Evolutionary conservation across 2,888 invertebrate genomes (phyloP).

Genomic region (Pterostichus madidus): DNA sequence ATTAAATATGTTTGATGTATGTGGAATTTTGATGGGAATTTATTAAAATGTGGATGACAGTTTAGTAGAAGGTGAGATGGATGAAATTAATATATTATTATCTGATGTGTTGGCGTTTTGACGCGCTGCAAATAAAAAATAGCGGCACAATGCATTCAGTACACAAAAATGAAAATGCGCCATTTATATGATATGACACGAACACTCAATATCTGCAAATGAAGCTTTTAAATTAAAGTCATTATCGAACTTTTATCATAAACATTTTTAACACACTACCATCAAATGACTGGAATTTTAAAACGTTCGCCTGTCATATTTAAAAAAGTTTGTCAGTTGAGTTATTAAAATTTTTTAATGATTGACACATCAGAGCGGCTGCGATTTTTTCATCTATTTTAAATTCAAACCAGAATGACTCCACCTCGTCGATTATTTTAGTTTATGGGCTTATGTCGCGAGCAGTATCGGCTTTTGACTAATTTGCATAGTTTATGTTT

Average conservation of each 20-base stretch:
- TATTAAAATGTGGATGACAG: slow-evolving; percentile 26
- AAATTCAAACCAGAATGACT: slow-evolving; percentile 59
- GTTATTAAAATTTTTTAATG: slow-evolving; percentile 63
- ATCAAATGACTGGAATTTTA: slow-evolving; percentile 41
- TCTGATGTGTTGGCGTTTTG: slow-evolving; percentile 45
- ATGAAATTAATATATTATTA: slow-evolving; percentile 45
- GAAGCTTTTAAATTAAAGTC: slow-evolving; percentile 66
- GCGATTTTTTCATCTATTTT: slow-evolving; percentile 53
- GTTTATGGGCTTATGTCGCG: slow-evolving; percentile 38
- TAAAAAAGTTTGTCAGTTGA: slow-evolving; percentile 62
- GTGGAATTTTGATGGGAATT: not conserved
- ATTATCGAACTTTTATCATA: slow-evolving; percentile 66
- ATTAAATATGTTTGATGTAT: slow-evolving; percentile 17
- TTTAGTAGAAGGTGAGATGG: slow-evolving; percentile 40
- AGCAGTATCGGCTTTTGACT: slow-evolving; percentile 45
- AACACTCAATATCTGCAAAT: slow-evolving; percentile 66
- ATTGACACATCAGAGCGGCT: slow-evolving; percentile 51
- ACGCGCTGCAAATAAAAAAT: slow-evolving; percentile 45
- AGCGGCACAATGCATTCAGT: slow-evolving; percentile 53
- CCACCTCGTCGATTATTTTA: slow-evolving; percentile 45
- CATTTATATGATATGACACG: slow-evolving; percentile 59
- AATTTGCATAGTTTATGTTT: slow-evolving; percentile 50
- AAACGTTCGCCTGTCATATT: slow-evolving; percentile 60
- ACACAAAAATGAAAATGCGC: slow-evolving; percentile 53
- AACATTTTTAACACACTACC: slow-evolving; percentile 61